phyloP scores from a whole-genome alignment of 2,113 vertebrate species.

The Perognathus longimembris region DNA sequence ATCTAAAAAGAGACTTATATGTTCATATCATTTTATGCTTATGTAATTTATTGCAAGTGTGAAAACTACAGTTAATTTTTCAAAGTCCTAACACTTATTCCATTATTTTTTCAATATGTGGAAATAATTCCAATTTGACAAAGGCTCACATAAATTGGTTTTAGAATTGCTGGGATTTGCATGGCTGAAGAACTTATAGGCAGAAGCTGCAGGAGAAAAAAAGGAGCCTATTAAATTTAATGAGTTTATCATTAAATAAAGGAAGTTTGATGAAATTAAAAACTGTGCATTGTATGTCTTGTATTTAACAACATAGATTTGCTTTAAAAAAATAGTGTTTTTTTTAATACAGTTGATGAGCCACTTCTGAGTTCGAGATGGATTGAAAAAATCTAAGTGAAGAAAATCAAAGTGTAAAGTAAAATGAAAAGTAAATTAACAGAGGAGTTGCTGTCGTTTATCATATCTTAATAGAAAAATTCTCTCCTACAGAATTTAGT shows the following conservation, averaged over 20 bases:
- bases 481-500: constrained; percentile 18
- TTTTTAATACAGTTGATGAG: background rate
- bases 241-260: background rate
- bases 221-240: background rate
- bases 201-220: background rate
- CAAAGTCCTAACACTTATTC: background rate
- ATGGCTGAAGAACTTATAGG: background rate
- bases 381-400: constrained; percentile 14
- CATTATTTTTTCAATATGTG: background rate
- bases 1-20: background rate
- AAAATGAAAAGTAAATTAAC: constrained; percentile 77
- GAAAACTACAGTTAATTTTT: constrained; percentile 26
- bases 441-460: constrained; percentile 58
- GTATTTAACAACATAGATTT: background rate
- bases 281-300: background rate
- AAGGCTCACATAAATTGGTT: background rate
- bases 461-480: constrained; percentile 67
- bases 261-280: constrained; percentile 31
- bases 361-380: background rate
- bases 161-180: background rate
- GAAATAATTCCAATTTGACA: background rate
- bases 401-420: constrained; percentile 63
- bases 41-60: background rate
- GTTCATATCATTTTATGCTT: background rate
- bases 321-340: background rate